A percentile compares a stretch with the other conserved stretches of the same genome.
These are phyloP conservation scores for Parthenolecanium corni DNA, from an alignment of 2,888 invertebrate species.

Conservation along the genomic window DNA sequence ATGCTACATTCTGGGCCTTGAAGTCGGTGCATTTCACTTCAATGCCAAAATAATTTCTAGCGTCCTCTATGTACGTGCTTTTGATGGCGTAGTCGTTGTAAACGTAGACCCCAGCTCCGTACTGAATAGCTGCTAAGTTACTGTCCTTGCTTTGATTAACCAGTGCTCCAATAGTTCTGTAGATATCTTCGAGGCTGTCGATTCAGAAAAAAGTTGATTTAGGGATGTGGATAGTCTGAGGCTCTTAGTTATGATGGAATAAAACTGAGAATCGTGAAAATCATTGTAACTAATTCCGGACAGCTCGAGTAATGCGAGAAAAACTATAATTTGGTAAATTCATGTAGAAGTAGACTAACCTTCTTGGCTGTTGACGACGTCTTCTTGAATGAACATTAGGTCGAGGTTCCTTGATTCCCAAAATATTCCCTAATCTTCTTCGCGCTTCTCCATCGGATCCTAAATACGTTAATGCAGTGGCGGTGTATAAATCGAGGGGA, in stretches of 20 bases:
- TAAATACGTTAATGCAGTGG: not conserved
- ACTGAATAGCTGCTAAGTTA: not conserved
- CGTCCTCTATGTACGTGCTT: not conserved
- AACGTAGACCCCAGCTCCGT: not conserved
- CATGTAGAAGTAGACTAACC: too few species aligned
- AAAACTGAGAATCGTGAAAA: too few species aligned
- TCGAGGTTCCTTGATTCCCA: not conserved
- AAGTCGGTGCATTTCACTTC: not conserved
- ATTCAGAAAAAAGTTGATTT: not conserved
- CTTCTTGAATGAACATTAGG: too few species aligned
- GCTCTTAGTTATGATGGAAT: too few species aligned
- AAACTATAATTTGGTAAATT: too few species aligned
- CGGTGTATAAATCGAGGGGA: constrained; percentile 9
- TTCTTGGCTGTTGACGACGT: too few species aligned
- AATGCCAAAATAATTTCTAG: not conserved
- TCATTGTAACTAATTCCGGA: too few species aligned
- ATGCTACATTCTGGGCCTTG: too few species aligned
- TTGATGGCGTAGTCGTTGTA: not conserved
- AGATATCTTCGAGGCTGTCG: not conserved
- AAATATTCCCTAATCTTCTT: not conserved
- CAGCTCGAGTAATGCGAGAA: too few species aligned
- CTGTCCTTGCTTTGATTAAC: not conserved
- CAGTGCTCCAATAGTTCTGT: not conserved
- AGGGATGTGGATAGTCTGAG: too few species aligned
- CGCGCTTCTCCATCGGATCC: not conserved